phyloP scores from a whole-genome alignment of 2,797 vertebrate species.

The Dermochelys coriacea region DNA sequence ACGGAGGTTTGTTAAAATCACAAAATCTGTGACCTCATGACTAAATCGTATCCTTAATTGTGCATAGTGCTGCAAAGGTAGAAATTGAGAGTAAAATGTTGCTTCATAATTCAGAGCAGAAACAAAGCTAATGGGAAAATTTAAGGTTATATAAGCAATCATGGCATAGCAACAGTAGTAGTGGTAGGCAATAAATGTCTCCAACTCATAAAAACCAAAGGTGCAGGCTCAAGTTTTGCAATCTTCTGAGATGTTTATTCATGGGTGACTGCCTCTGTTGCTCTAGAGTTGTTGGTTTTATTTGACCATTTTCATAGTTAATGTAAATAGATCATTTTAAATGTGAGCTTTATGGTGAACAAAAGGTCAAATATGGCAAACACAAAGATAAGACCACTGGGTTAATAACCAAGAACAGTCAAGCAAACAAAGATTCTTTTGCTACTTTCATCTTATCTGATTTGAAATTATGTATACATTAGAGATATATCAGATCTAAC shows the following conservation, averaged over 20 bases:
- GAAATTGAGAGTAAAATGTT: neutral
- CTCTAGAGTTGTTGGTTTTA: constrained; percentile 22
- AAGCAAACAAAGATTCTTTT: neutral
- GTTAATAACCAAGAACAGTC: neutral
- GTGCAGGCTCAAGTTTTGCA: neutral
- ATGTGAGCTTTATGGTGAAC: constrained; percentile 9
- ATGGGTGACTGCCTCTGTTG: neutral
- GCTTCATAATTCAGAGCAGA: neutral
- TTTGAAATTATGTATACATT: neutral
- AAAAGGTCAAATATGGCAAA: constrained; percentile 26
- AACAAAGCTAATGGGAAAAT: neutral
- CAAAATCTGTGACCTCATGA: too few relatives aligned
- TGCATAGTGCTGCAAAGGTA: neutral
- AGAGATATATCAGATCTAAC: neutral
- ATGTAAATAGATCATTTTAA: constrained; percentile 11
- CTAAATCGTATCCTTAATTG: neutral
- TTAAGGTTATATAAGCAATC: neutral
- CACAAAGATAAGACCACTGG: neutral
- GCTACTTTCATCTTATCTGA: neutral
- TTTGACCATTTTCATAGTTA: constrained; percentile 4
- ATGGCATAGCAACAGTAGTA: neutral
- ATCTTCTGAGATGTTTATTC: constrained; percentile 13
- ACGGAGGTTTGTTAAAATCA: too few relatives aligned
- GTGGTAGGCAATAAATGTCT: neutral
- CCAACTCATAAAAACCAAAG: neutral